These are phyloP conservation scores for Heliconius aoede DNA, from an alignment of 2,888 invertebrate genomes.

Conservation along the genomic window DNA sequence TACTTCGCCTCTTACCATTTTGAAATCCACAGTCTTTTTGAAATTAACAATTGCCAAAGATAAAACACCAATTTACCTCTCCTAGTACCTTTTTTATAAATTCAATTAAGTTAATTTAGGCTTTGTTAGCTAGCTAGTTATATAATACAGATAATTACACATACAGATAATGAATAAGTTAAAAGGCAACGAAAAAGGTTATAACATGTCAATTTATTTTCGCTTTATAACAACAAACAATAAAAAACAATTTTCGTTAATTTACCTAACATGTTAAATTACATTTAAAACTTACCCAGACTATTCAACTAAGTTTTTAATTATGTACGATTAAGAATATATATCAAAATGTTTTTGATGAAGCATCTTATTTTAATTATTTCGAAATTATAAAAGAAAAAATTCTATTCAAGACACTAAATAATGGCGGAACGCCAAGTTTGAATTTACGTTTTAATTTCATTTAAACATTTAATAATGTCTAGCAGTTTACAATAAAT, in stretches of 20 bases:
- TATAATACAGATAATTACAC: not conserved
- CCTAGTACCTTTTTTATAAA: conserved; percentile 35
- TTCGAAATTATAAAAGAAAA: not conserved
- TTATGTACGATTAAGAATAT: too few relatives aligned
- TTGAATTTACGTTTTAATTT: not conserved
- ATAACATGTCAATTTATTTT: not conserved
- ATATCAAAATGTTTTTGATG: too few relatives aligned
- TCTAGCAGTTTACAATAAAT: conserved; percentile 5
- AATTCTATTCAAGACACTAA: conserved; percentile 2
- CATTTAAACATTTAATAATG: conserved; percentile 24
- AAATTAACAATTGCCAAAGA: conserved; percentile 50
- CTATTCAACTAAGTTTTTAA: not conserved
- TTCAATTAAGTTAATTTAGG: conserved; percentile 35
- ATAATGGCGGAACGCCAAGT: conserved; percentile 29
- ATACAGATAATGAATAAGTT: conserved; percentile 12
- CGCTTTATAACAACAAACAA: not conserved
- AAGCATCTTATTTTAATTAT: not conserved
- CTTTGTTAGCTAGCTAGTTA: conserved; percentile 24
- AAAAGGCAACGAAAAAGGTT: not conserved
- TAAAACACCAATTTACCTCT: conserved; percentile 52
- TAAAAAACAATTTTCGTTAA: not conserved
- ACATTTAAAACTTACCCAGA: not conserved
- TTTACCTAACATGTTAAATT: not conserved
- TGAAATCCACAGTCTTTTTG: conserved; percentile 34
- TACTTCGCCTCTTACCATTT: conserved; percentile 14